These are phyloP conservation scores for Drosophila subpulchrella DNA, from an alignment of 1,140 invertebrate genomes.

Conservation along the genomic window DNA sequence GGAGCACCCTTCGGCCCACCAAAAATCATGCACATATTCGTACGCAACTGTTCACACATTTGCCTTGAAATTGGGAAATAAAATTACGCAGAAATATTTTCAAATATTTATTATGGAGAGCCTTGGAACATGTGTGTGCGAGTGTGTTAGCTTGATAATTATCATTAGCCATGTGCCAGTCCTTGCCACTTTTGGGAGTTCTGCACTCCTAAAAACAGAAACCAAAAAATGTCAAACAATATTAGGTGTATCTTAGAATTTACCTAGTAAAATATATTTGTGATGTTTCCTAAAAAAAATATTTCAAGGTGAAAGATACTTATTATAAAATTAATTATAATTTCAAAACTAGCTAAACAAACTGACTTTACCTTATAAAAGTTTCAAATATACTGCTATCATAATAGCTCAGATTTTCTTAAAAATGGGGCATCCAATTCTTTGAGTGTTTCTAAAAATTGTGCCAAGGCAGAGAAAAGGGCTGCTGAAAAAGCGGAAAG, in stretches of 20 bases:
- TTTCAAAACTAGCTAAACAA: too few species aligned
- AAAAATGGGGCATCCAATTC: neutral
- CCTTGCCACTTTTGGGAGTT: slow-evolving; percentile 16
- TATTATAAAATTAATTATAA: too few species aligned
- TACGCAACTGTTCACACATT: slow-evolving; percentile 54
- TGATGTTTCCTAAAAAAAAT: too few species aligned
- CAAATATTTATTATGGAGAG: slow-evolving; percentile 59
- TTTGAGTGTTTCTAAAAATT: slow-evolving; percentile 2
- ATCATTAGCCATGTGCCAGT: slow-evolving; percentile 67
- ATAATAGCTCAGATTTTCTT: too few species aligned
- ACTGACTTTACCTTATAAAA: too few species aligned
- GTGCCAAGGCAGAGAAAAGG: slow-evolving; percentile 2
- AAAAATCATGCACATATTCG: slow-evolving; percentile 13
- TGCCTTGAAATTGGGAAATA: slow-evolving; percentile 64
- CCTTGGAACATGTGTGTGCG: slow-evolving; percentile 8
- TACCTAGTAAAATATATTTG: neutral
- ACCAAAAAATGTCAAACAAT: neutral
- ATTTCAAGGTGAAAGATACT: too few species aligned
- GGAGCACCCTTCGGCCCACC: slow-evolving; percentile 9
- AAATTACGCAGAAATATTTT: slow-evolving; percentile 67
- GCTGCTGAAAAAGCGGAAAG: neutral
- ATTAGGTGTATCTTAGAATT: neutral
- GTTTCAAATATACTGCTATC: too few species aligned
- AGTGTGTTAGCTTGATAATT: slow-evolving; percentile 64
- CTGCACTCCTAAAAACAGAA: neutral